These are phyloP conservation scores for Himalopsyche anomala DNA, from an alignment of 2,888 invertebrate genomes.

Conservation along the genomic window DNA sequence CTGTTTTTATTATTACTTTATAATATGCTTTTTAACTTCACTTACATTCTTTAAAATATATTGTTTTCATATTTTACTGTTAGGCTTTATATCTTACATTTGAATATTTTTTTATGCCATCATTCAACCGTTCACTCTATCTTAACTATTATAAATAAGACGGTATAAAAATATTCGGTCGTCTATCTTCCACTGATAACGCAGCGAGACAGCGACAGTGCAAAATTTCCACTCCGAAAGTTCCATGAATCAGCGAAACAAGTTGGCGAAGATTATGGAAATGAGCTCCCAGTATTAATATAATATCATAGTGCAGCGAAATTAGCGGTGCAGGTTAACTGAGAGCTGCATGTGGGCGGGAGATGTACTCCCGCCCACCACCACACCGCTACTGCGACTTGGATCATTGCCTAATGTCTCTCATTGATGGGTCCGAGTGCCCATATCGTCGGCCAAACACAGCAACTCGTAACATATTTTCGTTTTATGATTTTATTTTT, in stretches of 20 bases:
- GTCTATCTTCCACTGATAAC: not conserved
- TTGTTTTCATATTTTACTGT: no score
- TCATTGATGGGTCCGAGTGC: constrained; percentile 28
- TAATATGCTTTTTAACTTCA: no score
- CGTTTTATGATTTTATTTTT: constrained; percentile 2
- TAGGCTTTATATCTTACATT: no score
- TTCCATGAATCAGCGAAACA: constrained; percentile 37
- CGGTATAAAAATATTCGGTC: not conserved
- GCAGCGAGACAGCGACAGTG: not conserved
- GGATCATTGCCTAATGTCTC: constrained; percentile 34
- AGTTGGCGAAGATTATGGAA: constrained; percentile 33
- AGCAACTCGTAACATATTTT: constrained; percentile 10
- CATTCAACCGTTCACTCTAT: no score
- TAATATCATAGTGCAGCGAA: constrained; percentile 1
- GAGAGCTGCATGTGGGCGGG: constrained; percentile 25
- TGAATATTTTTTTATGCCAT: no score
- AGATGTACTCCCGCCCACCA: constrained; percentile 15
- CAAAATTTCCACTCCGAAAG: not conserved
- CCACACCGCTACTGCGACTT: not conserved
- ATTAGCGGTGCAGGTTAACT: constrained; percentile 40
- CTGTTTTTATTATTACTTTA: no score
- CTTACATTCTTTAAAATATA: no score
- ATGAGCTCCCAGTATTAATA: constrained; percentile 7
- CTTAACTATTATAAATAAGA: no score
- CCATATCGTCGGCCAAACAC: constrained; percentile 6